Evolutionary conservation across 2,888 invertebrate species (phyloP).

Genomic region (Adelognathus sp.): DNA sequence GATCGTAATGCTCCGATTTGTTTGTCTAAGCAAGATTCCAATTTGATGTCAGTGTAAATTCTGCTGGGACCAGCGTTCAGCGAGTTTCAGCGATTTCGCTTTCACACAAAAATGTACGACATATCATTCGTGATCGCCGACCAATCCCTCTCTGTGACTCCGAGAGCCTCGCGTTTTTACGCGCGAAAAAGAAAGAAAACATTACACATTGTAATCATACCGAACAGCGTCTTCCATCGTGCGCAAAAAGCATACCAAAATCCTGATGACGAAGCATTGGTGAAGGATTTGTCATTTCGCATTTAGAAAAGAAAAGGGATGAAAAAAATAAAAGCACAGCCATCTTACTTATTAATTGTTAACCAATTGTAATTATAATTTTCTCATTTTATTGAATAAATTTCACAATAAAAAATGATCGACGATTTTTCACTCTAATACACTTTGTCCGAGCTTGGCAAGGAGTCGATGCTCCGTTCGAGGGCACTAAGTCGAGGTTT

Average conservation of each 20-base stretch:
- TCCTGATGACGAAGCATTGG: constrained; percentile 24
- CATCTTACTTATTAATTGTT: constrained; percentile 47
- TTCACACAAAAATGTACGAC: constrained; percentile 10
- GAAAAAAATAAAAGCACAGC: constrained; percentile 9
- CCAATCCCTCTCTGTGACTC: neutral
- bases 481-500: too few species aligned
- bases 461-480: too few species aligned
- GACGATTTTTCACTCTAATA: neutral
- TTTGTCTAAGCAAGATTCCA: neutral
- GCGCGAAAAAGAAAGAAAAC: neutral
- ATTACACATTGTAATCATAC: constrained; percentile 7
- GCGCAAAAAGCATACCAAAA: constrained; percentile 41
- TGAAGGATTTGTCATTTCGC: constrained; percentile 17
- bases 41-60: neutral
- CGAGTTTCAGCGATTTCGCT: constrained; percentile 5
- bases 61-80: neutral
- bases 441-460: neutral
- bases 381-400: constrained; percentile 62
- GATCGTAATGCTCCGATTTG: neutral
- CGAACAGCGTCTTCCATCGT: constrained; percentile 57
- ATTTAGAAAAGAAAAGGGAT: constrained; percentile 37
- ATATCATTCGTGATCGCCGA: constrained; percentile 21
- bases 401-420: constrained; percentile 36
- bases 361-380: constrained; percentile 59
- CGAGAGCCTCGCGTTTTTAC: constrained; percentile 9